Base-by-base conservation (phyloP, 2,888 invertebrate species). In the Mythimna impura region DNA sequence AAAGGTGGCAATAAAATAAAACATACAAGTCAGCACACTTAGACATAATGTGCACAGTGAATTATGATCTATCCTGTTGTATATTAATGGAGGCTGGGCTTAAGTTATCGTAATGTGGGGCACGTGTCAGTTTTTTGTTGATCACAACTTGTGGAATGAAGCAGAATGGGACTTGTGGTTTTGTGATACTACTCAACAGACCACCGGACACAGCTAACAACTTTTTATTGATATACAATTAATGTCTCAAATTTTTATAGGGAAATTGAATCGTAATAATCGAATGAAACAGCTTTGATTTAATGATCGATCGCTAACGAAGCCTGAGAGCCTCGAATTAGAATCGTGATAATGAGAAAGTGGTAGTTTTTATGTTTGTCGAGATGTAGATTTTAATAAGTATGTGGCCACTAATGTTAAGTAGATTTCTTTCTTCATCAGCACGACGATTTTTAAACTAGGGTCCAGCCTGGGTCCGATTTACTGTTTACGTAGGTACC, bases 51-150 rank as follows among this genome's bases (percentile, higher is more conserved):
- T 83, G 69, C 25, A 67, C 58, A 72, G 62, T 81, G 82, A 83
- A 68, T 81, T 83, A 81, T 84, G 71, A 81, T 83, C 76, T 72
- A 84, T 74, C 76, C 71, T 72, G 74, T 76, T 68, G 69, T 78
- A 81, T 81, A 83, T 79, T 81, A 79, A 79, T 81, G 66, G 60
- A 70, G 70, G 67, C 61, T 74, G 68, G 60, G 40, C 72, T 76
- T 76, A 84, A 83, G 74, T 73, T 81, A 84, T 84, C 74, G 65
- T 80, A 80, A 83, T 83, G 75, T 83, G 72, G 76, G 71, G 84
- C 84, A 83, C 83, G 84, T 79, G 83, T 82, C 71, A 52, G 62
- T 82, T 83, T 83, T 83, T 83, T 84, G 76, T 73, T 61, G 79
- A 69, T 80, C 71, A 30, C 73, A 75, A 73, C 77, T 82, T 67